phyloP scores from a whole-genome alignment of 2,113 vertebrate species.

The Ascaphus truei region DNA sequence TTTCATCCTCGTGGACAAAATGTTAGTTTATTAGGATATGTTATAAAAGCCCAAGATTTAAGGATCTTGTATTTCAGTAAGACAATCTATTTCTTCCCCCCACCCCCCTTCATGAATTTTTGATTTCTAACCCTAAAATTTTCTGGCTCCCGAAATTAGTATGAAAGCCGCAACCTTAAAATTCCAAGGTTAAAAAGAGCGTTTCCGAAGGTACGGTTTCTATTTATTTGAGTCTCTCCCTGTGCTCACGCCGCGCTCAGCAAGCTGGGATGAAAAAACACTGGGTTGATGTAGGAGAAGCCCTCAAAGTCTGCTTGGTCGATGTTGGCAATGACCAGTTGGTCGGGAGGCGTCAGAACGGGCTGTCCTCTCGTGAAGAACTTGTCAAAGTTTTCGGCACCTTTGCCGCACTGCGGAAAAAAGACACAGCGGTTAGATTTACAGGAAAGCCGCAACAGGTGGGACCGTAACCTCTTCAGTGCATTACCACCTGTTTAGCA shows the following conservation, averaged over 20 bases:
- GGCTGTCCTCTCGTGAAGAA: slow-evolving; percentile 96
- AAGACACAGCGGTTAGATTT: background rate
- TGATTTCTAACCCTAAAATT: slow-evolving; percentile 54
- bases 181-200: slow-evolving; percentile 48
- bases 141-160: slow-evolving; percentile 49
- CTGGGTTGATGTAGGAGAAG: slow-evolving; percentile 91
- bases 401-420: slow-evolving; percentile 84
- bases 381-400: slow-evolving; percentile 96
- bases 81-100: too few relatives aligned
- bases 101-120: background rate
- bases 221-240: background rate
- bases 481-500: too few relatives aligned
- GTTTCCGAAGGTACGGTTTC: background rate
- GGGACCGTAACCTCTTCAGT: too few relatives aligned
- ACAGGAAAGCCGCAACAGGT: too few relatives aligned
- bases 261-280: slow-evolving; percentile 80
- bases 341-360: slow-evolving; percentile 89
- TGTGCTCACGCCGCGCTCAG: slow-evolving; percentile 79
- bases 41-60: too few relatives aligned
- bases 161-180: slow-evolving; percentile 50
- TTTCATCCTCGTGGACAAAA: too few relatives aligned
- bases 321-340: slow-evolving; percentile 96
- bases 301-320: slow-evolving; percentile 96
- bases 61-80: too few relatives aligned
- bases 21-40: too few relatives aligned